A percentile compares a stretch with the other conserved stretches of the same genome.
Conservation (phyloP, 1,140 invertebrate species). For the Pseudomyrmex pallidus region DNA sequence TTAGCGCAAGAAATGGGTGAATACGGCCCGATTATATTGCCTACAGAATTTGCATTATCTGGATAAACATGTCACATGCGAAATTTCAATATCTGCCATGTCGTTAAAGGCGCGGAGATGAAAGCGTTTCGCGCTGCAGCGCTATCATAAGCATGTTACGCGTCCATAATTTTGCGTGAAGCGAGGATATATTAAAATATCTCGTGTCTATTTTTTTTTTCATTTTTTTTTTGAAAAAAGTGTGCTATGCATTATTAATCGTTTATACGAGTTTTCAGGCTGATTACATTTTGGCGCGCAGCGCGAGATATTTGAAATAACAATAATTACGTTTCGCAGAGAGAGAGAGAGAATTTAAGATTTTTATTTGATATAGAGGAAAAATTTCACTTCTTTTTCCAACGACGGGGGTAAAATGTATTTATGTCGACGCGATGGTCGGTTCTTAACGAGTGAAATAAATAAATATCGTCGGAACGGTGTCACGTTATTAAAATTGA, state of each 20-base stretch:
- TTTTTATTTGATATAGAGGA: slow-evolving; percentile 51
- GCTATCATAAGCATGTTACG: not conserved
- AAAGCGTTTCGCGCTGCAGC: not conserved
- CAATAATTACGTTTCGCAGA: slow-evolving; percentile 11
- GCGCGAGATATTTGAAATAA: too few relatives aligned
- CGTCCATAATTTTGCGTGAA: not conserved
- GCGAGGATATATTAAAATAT: too few relatives aligned
- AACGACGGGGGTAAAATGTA: slow-evolving; percentile 10
- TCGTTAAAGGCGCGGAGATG: slow-evolving; percentile 21
- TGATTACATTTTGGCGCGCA: not conserved
- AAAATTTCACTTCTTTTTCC: not conserved
- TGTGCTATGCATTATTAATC: not conserved
- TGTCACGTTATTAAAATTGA: slow-evolving; percentile 53
- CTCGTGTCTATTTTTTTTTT: too few relatives aligned
- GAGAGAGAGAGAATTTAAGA: slow-evolving; percentile 8
- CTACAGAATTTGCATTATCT: slow-evolving; percentile 50
- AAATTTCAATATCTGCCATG: slow-evolving; percentile 39
- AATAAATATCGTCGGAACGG: slow-evolving; percentile 46
- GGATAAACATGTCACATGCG: slow-evolving; percentile 55
- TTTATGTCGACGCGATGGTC: slow-evolving; percentile 28
- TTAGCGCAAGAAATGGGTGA: slow-evolving; percentile 37
- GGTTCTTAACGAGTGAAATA: slow-evolving; percentile 21
- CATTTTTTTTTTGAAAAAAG: not conserved
- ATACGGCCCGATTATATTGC: slow-evolving; percentile 27
- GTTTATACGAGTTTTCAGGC: not conserved